Percentiles rank a stretch among this genome's conserved stretches.
Evolutionary conservation across 2,113 vertebrate genomes (phyloP).

Genomic region (Capricornis sumatraensis): DNA sequence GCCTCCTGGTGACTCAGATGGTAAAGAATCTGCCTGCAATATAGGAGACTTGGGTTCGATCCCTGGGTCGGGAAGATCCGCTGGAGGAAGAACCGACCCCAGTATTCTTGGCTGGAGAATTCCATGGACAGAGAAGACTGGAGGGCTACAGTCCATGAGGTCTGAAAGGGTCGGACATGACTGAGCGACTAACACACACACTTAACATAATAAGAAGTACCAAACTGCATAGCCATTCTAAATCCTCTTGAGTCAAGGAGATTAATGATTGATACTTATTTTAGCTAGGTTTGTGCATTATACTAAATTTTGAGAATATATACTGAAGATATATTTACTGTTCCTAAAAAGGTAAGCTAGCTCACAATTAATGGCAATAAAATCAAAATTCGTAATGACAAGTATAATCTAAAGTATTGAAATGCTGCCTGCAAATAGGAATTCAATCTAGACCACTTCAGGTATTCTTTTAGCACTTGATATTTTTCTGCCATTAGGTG

Average conservation of each 20-base stretch:
- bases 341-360: not conserved
- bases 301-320: not conserved
- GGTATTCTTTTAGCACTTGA: not conserved
- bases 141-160: not conserved
- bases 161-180: not conserved
- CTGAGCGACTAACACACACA: not conserved
- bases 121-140: not conserved
- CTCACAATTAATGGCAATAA: not conserved
- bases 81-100: not conserved
- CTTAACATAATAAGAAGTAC: not conserved
- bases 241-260: not conserved
- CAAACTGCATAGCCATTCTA: not conserved
- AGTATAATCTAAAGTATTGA: not conserved
- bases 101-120: not conserved
- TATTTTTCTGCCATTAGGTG: not conserved
- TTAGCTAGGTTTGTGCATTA: not conserved
- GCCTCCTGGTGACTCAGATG: not conserved
- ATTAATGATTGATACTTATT: not conserved
- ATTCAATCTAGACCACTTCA: not conserved
- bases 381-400: not conserved
- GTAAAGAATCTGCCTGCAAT: not conserved
- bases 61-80: fast-evolving
- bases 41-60: not conserved
- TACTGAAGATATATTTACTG: not conserved
- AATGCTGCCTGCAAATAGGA: not conserved